phyloP scores from a whole-genome alignment of 2,113 vertebrate genomes.

The Macrotis lagotis region DNA sequence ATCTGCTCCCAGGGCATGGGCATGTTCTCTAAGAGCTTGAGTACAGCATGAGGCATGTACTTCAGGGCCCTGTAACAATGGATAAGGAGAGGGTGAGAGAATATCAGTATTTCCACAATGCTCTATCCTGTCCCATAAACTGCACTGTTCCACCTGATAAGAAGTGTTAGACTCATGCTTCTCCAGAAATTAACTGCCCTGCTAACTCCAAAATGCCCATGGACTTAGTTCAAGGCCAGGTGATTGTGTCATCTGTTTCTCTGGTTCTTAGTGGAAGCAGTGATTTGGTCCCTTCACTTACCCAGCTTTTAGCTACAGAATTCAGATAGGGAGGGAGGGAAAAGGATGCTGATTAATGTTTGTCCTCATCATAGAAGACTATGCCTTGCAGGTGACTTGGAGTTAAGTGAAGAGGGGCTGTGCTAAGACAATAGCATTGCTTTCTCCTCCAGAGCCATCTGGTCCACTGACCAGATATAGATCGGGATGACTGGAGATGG shows the following conservation, averaged over 20 bases:
- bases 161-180: neutral
- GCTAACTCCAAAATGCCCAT: neutral
- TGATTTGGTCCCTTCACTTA: neutral
- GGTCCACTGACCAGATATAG: too few species aligned
- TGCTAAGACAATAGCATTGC: too few species aligned
- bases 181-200: neutral
- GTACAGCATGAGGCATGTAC: conserved; percentile 98
- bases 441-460: too few species aligned
- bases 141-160: neutral
- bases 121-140: neutral
- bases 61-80: conserved; percentile 90
- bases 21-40: conserved; percentile 99
- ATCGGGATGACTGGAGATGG: too few species aligned
- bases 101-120: neutral
- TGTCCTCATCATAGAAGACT: too few species aligned
- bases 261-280: neutral
- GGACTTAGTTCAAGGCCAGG: neutral
- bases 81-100: neutral
- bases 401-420: too few species aligned
- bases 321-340: conserved; percentile 6
- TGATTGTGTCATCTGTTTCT: neutral
- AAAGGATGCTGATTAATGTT: too few species aligned
- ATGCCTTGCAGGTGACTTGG: too few species aligned
- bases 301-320: neutral
- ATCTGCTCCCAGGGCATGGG: conserved; percentile 99